These are phyloP conservation scores for Colistium nudipinnis DNA, from an alignment of 2,113 vertebrate genomes.

Conservation along the genomic window DNA sequence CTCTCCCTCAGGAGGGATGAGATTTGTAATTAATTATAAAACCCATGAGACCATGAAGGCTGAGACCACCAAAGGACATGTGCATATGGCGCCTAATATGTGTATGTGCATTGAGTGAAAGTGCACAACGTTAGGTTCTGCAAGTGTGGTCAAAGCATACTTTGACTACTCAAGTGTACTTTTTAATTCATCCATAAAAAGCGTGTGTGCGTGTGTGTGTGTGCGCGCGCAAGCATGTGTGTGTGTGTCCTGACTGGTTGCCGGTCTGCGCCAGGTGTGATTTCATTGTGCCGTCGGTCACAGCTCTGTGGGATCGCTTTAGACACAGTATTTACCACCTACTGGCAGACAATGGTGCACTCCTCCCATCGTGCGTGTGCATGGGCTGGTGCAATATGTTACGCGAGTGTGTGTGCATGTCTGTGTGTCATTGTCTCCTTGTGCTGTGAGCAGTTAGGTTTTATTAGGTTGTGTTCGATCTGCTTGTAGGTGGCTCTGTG, in stretches of 20 bases:
- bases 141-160: slow-evolving; percentile 32
- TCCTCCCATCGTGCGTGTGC: slow-evolving; percentile 26
- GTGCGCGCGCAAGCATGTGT: slow-evolving; percentile 12
- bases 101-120: slow-evolving; percentile 6
- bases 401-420: slow-evolving; percentile 1
- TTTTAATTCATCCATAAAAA: slow-evolving; percentile 29
- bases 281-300: slow-evolving; percentile 67
- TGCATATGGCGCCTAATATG: slow-evolving; percentile 23
- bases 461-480: slow-evolving; percentile 24
- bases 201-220: slow-evolving; percentile 18
- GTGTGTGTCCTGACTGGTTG: slow-evolving; percentile 28
- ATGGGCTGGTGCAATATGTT: slow-evolving; percentile 16
- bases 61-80: slow-evolving; percentile 42
- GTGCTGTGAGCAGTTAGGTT: slow-evolving; percentile 21
- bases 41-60: slow-evolving; percentile 46
- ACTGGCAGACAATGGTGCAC: slow-evolving; percentile 25
- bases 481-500: slow-evolving; percentile 13
- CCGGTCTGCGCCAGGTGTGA: slow-evolving; percentile 66
- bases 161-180: slow-evolving; percentile 52
- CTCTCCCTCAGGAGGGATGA: slow-evolving; percentile 36
- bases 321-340: slow-evolving; percentile 63
- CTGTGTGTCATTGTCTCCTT: slow-evolving; percentile 31
- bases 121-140: slow-evolving; percentile 1
- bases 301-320: slow-evolving; percentile 64
- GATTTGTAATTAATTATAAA: slow-evolving; percentile 64